Conservation (phyloP, 2,797 vertebrate species). For the Micromesistius poutassou region DNA sequence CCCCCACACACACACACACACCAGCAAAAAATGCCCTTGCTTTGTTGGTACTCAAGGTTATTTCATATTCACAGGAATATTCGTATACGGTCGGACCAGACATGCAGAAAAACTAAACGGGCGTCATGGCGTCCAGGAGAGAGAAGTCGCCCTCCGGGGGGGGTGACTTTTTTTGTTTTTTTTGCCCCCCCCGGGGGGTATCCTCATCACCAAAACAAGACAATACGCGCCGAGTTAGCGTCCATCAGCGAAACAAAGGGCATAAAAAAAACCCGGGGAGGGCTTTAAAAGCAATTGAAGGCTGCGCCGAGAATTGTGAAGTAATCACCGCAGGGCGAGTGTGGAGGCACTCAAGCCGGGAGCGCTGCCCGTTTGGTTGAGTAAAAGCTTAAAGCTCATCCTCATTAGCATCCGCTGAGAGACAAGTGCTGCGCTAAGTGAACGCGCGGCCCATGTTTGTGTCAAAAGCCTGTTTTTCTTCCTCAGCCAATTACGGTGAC, state of each 20-base stretch:
- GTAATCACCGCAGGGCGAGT: constrained; percentile 40
- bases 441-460: constrained; percentile 84
- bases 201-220: constrained; percentile 34
- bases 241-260: constrained; percentile 41
- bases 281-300: constrained; percentile 61
- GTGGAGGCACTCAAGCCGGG: constrained; percentile 55
- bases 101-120: background rate
- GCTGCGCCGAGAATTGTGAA: constrained; percentile 38
- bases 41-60: constrained; percentile 73
- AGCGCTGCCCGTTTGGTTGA: constrained; percentile 50
- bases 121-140: background rate
- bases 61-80: constrained; percentile 60
- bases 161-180: constrained; percentile 38
- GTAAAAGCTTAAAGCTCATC: constrained; percentile 64
- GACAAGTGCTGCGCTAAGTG: constrained; percentile 64
- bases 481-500: constrained; percentile 91
- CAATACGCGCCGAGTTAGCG: constrained; percentile 37
- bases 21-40: constrained; percentile 58
- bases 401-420: constrained; percentile 56
- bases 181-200: background rate
- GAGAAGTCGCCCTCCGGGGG: constrained; percentile 29
- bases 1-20: constrained; percentile 25
- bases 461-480: constrained; percentile 88
- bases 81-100: constrained; percentile 30
- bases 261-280: constrained; percentile 29